Evolutionary conservation across 2,113 vertebrate species (phyloP), one percentile per base, ranked within the genome.

Genomic region (Tychaedon coryphoeus): DNA sequence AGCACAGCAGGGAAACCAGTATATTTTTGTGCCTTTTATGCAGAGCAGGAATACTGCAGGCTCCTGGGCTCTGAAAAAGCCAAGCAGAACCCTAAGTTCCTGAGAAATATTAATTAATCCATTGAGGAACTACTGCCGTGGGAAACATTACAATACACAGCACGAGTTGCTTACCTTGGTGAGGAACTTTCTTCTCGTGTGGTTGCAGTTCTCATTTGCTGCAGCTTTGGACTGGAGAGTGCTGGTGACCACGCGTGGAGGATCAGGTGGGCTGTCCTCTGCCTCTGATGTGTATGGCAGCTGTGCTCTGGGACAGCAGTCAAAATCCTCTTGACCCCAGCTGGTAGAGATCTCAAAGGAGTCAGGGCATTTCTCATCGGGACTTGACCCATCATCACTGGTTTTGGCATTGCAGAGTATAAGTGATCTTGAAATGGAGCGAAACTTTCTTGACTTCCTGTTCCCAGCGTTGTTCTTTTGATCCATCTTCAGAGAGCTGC

Each of bases 381-480:
- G 98, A 73, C 98, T 98, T 9, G 98, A 98, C 24, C 97, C 91
- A 5, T 99, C 99, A 0, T 99, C 99, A 1, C 97, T 98, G 71
- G 87, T 98, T 95, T 97, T 98, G 26, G 98, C 97, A 23, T 98
- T 98, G 81, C 99, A 99, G 51, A 99, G 98, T 64, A 99, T 98
- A 57, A 99, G 97, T 12, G 99, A 99, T 62, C 99, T 98, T 47
- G 99, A 99, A 88, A 99, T 96, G 81, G 99, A 98, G 80, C 98
- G 98, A 80, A 99, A 97, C 57, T 98, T 99, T 62, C 97, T 98
- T 24, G 98, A 97, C 69, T 98, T 98, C 45, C 98, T 97, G 94
- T 95, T 97, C 70, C 95, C 97, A 79, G 95, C 92, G 33, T 87
- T 82, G 82, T 74, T 96, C 86, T 98, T 98, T 31, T 97, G 97